Percentiles rank a stretch among this genome's conserved stretches.
These are phyloP conservation scores for Caenorhabditis sp. DNA, from an alignment of 2,888 invertebrate species.

Conservation along the genomic window DNA sequence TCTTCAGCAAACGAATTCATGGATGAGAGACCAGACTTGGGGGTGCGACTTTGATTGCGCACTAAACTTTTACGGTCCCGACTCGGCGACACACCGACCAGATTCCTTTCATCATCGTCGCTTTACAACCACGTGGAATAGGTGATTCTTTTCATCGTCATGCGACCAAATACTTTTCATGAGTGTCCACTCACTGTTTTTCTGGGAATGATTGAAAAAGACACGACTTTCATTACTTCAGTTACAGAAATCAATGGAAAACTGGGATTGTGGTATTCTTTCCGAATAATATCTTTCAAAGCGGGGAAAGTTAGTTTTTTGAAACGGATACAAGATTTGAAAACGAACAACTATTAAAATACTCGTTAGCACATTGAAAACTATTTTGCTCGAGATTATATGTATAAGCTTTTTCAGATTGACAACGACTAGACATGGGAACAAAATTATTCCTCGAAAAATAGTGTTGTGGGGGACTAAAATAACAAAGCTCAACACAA, in stretches of 20 bases:
- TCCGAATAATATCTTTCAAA: too few relatives aligned
- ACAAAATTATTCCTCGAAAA: slow-evolving; percentile 23
- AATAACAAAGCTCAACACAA: not conserved
- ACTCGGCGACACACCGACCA: slow-evolving; percentile 18
- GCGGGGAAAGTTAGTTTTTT: too few relatives aligned
- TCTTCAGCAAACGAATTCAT: not conserved
- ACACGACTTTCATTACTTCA: too few relatives aligned
- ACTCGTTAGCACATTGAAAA: slow-evolving; percentile 36
- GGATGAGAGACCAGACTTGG: slow-evolving; percentile 21
- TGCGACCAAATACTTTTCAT: slow-evolving; percentile 3
- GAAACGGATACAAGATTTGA: too few relatives aligned
- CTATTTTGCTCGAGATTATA: slow-evolving; percentile 7
- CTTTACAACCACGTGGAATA: slow-evolving; percentile 50
- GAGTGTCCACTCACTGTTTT: not conserved
- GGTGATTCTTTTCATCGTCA: slow-evolving; percentile 37
- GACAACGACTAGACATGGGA: slow-evolving; percentile 29
- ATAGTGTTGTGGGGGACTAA: not conserved
- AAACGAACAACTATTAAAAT: slow-evolving; percentile 25
- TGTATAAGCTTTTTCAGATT: not conserved
- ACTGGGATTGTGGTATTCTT: too few relatives aligned
- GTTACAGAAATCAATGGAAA: too few relatives aligned
- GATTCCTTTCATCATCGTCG: slow-evolving; percentile 27
- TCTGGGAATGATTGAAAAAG: not conserved
- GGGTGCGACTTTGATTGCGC: slow-evolving; percentile 44
- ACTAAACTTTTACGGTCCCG: slow-evolving; percentile 46